Base-by-base conservation (phyloP, 1,140 invertebrate genomes). In the Dendrolimus punctatus region DNA sequence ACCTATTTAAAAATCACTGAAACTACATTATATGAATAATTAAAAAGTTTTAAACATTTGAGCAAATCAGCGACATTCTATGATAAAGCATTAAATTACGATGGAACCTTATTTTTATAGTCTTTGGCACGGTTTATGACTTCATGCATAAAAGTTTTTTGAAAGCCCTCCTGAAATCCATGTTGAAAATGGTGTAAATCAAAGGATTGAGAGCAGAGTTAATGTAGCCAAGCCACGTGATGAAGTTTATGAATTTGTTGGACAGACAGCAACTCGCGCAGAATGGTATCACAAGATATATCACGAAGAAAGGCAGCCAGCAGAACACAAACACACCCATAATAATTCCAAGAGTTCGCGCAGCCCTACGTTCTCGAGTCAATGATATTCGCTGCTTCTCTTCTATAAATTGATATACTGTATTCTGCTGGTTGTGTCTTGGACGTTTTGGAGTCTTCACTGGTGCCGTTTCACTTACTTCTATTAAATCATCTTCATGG, bases 141-240 rank as follows among this genome's bases (percentile, higher is more conserved):
- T 90, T 90, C 55, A 95, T 90, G 64, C 92, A 93, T 42, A 96
- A 87, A 37, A 96, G 85, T 76, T 93, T 93, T 74, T 96, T 96
- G 79, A 99, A 99, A 4, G 97, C 97, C 71, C 93, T 90, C 54
- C 97, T 90, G 83, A 99, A 99, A 76, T 99, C 98, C 75, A 98
- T 90, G 87, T 99, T 99, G 82, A 98, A 99, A 76, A 98, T 98
- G 2, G 97, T 98, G 84, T 99, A 99, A 63, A 99, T 99, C 65
- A 99, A 91, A 7, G 98, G 98, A 87, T 99, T 99, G 7, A 99
- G 89, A n/a, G 95, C 95, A 36, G 96, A 98, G 86, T 99, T 99
- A 55, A 98, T 92, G 80, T 99, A 99, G 36, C 98, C 98, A 42
- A 99, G 90, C 98, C 98, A 99, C 39, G 95, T 97, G 65, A 97